Conservation (phyloP, 2,113 vertebrate genomes). For the Cryptotis parvus region DNA sequence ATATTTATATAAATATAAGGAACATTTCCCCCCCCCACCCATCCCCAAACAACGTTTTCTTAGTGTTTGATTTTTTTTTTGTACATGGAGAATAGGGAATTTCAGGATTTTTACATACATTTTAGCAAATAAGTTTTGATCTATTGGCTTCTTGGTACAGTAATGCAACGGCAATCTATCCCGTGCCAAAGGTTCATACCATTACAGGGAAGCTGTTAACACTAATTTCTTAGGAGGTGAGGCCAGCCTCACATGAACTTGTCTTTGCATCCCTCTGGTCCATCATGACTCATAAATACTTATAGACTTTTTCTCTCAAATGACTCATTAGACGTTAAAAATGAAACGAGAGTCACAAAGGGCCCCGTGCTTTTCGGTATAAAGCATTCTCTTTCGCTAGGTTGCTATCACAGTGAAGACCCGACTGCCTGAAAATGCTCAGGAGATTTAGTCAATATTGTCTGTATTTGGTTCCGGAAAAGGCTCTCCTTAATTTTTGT, state of each 20-base stretch:
- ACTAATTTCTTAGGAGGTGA: conserved; percentile 87
- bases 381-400: conserved; percentile 86
- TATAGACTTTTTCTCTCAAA: conserved; percentile 75
- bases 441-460: conserved; percentile 87
- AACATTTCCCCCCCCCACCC: conserved; percentile 83
- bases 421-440: conserved; percentile 88
- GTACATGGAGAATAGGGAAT: conserved; percentile 75
- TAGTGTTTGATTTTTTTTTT: conserved; percentile 81
- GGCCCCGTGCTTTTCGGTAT: conserved; percentile 84
- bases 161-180: too few species aligned
- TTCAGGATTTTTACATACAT: too few species aligned
- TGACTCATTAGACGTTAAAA: conserved; percentile 84
- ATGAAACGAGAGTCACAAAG: conserved; percentile 84
- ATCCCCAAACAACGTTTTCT: conserved; percentile 79
- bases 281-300: conserved; percentile 88
- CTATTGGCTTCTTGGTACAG: too few species aligned
- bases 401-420: conserved; percentile 90
- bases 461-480: too few species aligned
- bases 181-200: too few species aligned
- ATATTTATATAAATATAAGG: conserved; percentile 91
- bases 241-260: conserved; percentile 91
- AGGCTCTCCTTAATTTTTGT: conserved; percentile 85
- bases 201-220: conserved; percentile 85
- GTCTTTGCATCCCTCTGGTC: conserved; percentile 85
- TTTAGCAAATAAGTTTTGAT: too few species aligned